Conservation (phyloP, 2,888 invertebrate species). For the Aleiodes alternator region DNA sequence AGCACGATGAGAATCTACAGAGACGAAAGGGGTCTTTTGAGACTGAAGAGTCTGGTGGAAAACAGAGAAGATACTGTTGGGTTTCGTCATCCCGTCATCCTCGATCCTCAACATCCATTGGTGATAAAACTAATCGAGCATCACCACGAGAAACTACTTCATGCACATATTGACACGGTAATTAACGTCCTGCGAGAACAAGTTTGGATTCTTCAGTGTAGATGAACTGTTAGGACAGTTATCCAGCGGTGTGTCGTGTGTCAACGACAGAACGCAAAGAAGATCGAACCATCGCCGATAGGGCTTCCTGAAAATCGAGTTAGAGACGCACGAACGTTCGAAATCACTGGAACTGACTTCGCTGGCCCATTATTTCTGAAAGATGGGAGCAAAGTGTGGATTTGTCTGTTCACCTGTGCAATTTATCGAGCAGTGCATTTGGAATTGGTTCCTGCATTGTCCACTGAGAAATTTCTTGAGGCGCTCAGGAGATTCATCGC, state of each 20-base stretch:
- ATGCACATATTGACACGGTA: conserved; percentile 19
- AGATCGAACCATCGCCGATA: conserved; percentile 48
- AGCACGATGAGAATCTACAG: neutral
- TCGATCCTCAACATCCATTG: conserved; percentile 29
- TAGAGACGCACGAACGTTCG: conserved; percentile 60
- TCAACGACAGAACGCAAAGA: conserved; percentile 51
- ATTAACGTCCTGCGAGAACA: conserved; percentile 8
- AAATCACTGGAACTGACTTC: conserved; percentile 67
- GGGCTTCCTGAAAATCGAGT: conserved; percentile 62
- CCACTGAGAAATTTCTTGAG: conserved; percentile 63
- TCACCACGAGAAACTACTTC: conserved; percentile 6
- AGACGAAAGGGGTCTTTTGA: conserved; percentile 39
- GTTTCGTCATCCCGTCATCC: conserved; percentile 30
- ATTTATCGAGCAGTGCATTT: conserved; percentile 58
- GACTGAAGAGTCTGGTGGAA: conserved; percentile 40
- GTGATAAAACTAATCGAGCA: conserved; percentile 41
- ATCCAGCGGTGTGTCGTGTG: conserved; percentile 43
- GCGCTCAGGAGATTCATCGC: conserved; percentile 63
- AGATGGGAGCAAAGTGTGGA: conserved; percentile 61
- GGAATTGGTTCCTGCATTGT: conserved; percentile 63
- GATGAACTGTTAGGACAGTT: conserved; percentile 40
- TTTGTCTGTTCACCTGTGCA: conserved; percentile 60
- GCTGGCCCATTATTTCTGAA: conserved; percentile 68
- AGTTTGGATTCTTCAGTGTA: conserved; percentile 42
- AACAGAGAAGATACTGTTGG: conserved; percentile 34